Evolutionary conservation across 2,797 vertebrate species (phyloP), one percentile per base, ranked within the genome.

Genomic region (Acanthornis magna): DNA sequence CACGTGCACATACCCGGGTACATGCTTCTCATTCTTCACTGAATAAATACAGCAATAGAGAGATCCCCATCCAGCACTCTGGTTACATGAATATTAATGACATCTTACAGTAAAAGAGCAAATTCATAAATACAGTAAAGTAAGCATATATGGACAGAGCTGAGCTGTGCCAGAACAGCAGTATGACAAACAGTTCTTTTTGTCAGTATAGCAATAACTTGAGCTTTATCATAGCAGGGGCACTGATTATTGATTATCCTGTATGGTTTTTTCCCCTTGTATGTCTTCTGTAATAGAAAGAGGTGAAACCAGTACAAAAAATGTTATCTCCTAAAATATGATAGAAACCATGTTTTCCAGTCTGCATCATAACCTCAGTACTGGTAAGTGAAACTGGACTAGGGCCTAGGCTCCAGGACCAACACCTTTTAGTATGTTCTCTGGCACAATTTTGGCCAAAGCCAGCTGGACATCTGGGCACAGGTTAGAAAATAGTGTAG

Each of bases 81-180:
- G 72, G 50, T 40, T 68, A 82, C 67, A 83, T 66, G 47, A 91
- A 89, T 91, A 94, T 57, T 94, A 79, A 88, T 68, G 63, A 76
- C 3, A 8, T 13, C 47, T 51, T 57, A 70, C 9, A 36, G 10
- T 78, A 87, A 85, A 91, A 81, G 53, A 66, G 30, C 34, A 72
- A 88, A 87, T 91, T 85, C 47, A 75, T 78, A 79, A 67, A 71
- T n/a, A 84, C 10, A 71, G 40, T 17, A 36, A 86, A 71, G 62
- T 21, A 81, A 18, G 76, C 12, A 77, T 9, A 58, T 26, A 42
- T 9, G 42, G 42, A 80, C 10, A 81, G 70, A 86, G 27, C 26
- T 68, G 42, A 90, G 83, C 48, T 83, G 51, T 32, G 27, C 32
- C 76, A 70, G 30, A 74, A 70, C 6, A 55, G 27, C 21, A 70